phyloP scores from a whole-genome alignment of 2,113 vertebrate genomes.

The Empidonax traillii region DNA sequence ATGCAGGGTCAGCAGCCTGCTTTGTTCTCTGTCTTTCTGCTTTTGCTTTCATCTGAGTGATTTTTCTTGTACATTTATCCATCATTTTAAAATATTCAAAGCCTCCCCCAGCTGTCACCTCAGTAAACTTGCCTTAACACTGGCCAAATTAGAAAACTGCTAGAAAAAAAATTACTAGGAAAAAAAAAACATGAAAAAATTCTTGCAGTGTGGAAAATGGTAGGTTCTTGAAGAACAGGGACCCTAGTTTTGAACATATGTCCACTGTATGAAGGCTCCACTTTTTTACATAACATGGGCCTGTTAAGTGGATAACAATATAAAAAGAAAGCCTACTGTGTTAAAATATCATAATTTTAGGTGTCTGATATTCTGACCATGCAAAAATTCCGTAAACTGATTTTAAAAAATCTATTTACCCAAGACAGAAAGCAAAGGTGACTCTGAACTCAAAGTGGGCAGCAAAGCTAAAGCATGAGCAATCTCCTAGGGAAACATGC shows the following conservation, averaged over 20 bases:
- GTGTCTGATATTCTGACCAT: background rate
- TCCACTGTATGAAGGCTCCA: background rate
- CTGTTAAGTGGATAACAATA: background rate
- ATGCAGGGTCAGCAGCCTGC: background rate
- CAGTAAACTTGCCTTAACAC: background rate
- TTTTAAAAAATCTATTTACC: background rate
- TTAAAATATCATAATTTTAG: background rate
- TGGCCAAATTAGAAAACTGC: background rate
- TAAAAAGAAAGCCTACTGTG: background rate
- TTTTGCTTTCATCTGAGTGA: conserved; percentile 4
- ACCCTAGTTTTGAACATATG: background rate
- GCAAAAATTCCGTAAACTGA: background rate
- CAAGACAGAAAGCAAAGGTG: background rate
- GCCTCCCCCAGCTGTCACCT: background rate
- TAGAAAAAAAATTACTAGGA: background rate
- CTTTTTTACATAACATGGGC: background rate
- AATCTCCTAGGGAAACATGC: fast-evolving
- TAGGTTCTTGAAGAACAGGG: background rate
- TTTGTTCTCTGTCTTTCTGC: background rate
- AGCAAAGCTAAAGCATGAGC: background rate
- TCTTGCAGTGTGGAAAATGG: background rate
- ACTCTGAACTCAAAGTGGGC: background rate
- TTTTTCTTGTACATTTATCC: background rate
- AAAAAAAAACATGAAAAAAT: background rate
- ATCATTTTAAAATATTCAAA: background rate